Conservation (phyloP, 1,140 invertebrate species). For the Papilio xuthus region DNA sequence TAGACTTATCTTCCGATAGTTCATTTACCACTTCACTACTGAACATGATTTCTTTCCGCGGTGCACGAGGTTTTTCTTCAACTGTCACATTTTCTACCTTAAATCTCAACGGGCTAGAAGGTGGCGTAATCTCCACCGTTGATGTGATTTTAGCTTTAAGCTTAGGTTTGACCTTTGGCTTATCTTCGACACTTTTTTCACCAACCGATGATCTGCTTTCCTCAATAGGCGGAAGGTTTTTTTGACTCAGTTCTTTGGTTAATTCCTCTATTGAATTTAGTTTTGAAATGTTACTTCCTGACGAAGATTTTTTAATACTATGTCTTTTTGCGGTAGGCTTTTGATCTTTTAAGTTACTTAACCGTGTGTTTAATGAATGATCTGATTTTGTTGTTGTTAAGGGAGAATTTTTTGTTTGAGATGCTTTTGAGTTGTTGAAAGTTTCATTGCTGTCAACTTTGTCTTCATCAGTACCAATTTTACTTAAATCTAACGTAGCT, state of each 20-base stretch:
- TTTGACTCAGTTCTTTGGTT: conserved; percentile 54
- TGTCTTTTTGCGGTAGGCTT: conserved; percentile 58
- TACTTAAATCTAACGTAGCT: conserved; percentile 74
- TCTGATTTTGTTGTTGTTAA: conserved; percentile 78
- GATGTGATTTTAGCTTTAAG: conserved; percentile 80
- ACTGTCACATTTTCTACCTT: conserved; percentile 81
- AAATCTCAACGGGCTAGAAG: conserved; percentile 77
- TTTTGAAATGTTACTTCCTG: conserved; percentile 69
- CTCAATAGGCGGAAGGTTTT: conserved; percentile 53
- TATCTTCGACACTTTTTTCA: conserved; percentile 47
- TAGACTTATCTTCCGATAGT: conserved; percentile 39
- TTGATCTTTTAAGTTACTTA: conserved; percentile 54
- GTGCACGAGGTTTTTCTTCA: conserved; percentile 69
- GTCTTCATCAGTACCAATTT: conserved; percentile 66
- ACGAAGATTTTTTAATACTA: conserved; percentile 77
- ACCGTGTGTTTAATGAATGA: conserved; percentile 70
- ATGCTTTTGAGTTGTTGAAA: conserved; percentile 45
- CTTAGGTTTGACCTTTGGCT: conserved; percentile 70
- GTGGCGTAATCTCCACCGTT: conserved; percentile 75
- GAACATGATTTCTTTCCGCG: conserved; percentile 70
- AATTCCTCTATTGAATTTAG: conserved; percentile 78
- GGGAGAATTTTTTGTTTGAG: conserved; percentile 43
- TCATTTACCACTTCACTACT: conserved; percentile 57
- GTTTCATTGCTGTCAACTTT: conserved; percentile 40
- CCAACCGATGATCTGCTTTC: conserved; percentile 53